Conservation (phyloP, 2,113 vertebrate species). For the human region DNA sequence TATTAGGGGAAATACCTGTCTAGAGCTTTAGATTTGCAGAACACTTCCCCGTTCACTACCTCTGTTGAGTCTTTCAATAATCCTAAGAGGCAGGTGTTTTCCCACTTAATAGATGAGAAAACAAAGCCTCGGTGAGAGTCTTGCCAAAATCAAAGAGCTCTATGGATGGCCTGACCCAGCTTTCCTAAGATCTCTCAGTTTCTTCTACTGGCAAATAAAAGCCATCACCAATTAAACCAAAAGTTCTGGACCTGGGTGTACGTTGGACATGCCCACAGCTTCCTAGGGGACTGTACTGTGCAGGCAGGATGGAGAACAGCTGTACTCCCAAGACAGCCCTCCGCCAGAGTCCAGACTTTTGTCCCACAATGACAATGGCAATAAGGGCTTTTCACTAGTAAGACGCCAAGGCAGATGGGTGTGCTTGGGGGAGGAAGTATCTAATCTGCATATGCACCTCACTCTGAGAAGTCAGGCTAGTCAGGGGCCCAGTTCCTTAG, state of each 20-base stretch:
- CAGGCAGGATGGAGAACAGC: background rate
- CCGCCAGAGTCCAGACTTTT: background rate
- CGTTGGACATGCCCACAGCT: background rate
- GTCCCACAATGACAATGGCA: background rate
- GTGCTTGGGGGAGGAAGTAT: fast-evolving
- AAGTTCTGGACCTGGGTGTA: background rate
- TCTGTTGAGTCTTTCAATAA: background rate
- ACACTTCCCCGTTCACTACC: background rate
- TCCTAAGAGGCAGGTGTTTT: background rate
- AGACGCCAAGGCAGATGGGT: background rate
- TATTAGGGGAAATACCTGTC: background rate
- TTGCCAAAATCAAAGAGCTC: background rate
- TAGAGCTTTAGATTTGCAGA: background rate
- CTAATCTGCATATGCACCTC: background rate
- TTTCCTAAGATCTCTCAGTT: background rate
- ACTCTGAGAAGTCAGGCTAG: background rate
- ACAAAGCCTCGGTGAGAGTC: background rate
- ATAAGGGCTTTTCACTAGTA: background rate
- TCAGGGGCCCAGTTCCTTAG: background rate
- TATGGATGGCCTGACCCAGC: background rate
- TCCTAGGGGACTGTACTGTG: background rate
- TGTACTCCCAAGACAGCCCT: background rate
- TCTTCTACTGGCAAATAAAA: background rate
- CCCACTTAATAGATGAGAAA: conserved; percentile 28
- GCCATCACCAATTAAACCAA: background rate